phyloP scores from a whole-genome alignment of 2,797 vertebrate genomes.

The Lateolabrax maculatus region DNA sequence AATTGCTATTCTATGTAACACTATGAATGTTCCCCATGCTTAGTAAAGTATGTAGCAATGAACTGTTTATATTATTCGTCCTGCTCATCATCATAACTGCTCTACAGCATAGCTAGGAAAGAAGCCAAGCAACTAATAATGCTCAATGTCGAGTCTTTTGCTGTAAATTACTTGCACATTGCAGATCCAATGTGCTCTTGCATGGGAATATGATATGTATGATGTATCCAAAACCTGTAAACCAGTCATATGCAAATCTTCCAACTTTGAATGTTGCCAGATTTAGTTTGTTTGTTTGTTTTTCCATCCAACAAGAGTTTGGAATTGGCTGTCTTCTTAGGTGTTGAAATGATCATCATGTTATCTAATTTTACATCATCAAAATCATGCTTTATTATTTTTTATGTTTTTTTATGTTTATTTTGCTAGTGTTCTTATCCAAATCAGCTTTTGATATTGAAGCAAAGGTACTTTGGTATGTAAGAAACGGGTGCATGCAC shows the following conservation, averaged over 20 bases:
- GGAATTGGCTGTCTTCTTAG: too few species aligned
- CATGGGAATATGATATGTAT: neutral
- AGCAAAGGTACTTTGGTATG: neutral
- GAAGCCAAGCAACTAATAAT: constrained; percentile 11
- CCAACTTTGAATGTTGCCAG: too few species aligned
- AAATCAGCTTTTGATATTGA: neutral
- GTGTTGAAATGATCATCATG: neutral
- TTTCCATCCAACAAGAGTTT: neutral
- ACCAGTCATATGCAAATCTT: too few species aligned
- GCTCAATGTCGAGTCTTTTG: neutral
- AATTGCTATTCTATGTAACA: constrained; percentile 2
- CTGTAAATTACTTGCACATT: constrained; percentile 24
- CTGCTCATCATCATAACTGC: constrained; percentile 22
- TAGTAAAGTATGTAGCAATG: constrained; percentile 12
- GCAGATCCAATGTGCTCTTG: neutral
- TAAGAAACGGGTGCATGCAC: neutral
- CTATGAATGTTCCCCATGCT: constrained; percentile 5
- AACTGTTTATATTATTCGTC: constrained; percentile 36
- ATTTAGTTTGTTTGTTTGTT: too few species aligned
- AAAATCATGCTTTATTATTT: neutral
- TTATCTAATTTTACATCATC: neutral
- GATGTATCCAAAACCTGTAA: neutral
- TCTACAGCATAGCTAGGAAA: constrained; percentile 2
- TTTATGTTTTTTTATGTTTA: neutral
- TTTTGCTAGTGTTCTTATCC: neutral